Base-by-base conservation (phyloP, 2,888 invertebrate species). In the Linnaemya tessellans region DNA sequence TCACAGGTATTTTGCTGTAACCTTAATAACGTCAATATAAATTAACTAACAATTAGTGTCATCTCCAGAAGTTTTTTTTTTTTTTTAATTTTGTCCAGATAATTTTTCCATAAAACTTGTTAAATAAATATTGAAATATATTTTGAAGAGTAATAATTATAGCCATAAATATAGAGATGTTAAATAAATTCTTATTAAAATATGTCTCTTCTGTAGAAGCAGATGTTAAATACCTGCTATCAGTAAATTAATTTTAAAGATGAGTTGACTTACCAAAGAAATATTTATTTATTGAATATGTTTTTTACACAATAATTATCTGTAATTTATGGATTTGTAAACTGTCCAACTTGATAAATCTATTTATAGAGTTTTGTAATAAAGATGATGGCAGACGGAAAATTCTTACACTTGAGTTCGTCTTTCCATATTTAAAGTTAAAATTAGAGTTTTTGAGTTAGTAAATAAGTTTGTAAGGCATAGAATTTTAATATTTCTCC, bases 41-140 rank as follows among this genome's bases (percentile, higher is more conserved):
- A 46, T 15, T 46, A 46, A 46, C 46, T n/a, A 15, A n/a, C 46
- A 46, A 46, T 49, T 49, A 49, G 49, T 49, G 49, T 18, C 49
- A 49, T 9, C 49, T 18, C 1, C 7, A 49, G 18, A 49, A 49
- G 5, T 13, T n/a, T 46, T 46, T 46, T 43, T n/a, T n/a, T n/a
- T n/a, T n/a, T n/a, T n/a, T n/a, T n/a, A n/a, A n/a, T n/a, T n/a
- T n/a, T 8, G 15, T 13, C 3, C 11, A 1, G 13, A 43, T 13
- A 43, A 11, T 13, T 13, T 43, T 43, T 46, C 13, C 10, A 41
- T 11, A 41, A 41, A 41, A 41, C 11, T 13, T 41, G 11, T 11
- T 41, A 41, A 41, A 41, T 11, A 11, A 41, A 41, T 41, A 41
- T 41, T 11, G 3, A 41, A 11, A 41, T 11, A 13, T 41, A 11